phyloP scores from a whole-genome alignment of 2,888 invertebrate species.

The Ethmia dodecea region DNA sequence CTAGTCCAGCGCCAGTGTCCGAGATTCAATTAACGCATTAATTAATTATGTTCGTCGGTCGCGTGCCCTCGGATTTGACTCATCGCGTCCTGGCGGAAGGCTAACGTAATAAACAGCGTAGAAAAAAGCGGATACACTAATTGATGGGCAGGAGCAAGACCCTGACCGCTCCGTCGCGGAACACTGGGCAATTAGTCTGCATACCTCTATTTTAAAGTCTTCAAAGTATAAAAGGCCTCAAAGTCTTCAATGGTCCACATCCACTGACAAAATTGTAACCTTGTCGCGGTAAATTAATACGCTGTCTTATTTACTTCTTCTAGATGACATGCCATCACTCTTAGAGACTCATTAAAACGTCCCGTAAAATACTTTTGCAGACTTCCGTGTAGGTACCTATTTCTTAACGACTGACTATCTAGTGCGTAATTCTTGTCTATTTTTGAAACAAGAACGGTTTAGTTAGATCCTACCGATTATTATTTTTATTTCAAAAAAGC shows the following conservation, averaged over 20 bases:
- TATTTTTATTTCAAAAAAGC: too few species aligned
- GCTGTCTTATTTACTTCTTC: slow-evolving; percentile 30
- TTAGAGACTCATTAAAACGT: slow-evolving; percentile 41
- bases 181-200: slow-evolving; percentile 40
- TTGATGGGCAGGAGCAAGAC: slow-evolving; percentile 61
- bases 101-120: slow-evolving; percentile 63
- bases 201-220: slow-evolving; percentile 19
- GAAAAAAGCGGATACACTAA: slow-evolving; percentile 73
- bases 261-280: slow-evolving; percentile 24
- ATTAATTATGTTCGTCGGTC: slow-evolving; percentile 40
- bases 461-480: too few species aligned
- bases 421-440: slow-evolving; percentile 6
- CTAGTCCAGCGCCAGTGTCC: slow-evolving; percentile 2
- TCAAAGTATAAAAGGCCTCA: slow-evolving; percentile 20
- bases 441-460: slow-evolving; percentile 6
- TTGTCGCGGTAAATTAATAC: slow-evolving; percentile 27
- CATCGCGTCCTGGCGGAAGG: slow-evolving; percentile 49
- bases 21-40: slow-evolving; percentile 34
- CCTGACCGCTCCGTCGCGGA: slow-evolving; percentile 46
- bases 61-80: slow-evolving; percentile 55
- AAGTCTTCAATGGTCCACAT: slow-evolving; percentile 15
- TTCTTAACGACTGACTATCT: slow-evolving; percentile 17
- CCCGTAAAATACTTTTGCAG: slow-evolving; percentile 40
- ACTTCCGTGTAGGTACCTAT: slow-evolving; percentile 49
- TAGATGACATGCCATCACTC: slow-evolving; percentile 40